phyloP scores from a whole-genome alignment of 2,797 vertebrate species.

The Lagorchestes hirsutus region DNA sequence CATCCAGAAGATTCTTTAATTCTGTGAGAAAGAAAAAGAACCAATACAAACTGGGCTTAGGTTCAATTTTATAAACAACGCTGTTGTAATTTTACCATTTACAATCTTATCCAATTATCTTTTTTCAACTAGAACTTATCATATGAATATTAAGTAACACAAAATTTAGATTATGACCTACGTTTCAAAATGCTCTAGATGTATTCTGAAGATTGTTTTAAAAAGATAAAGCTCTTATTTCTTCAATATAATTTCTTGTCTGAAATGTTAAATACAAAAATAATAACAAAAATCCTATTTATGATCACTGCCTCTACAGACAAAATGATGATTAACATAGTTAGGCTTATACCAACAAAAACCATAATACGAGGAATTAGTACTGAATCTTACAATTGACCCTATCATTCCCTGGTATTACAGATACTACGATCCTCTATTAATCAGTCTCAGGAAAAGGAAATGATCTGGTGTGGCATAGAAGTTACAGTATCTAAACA shows the following conservation, averaged over 20 bases:
- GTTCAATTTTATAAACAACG: not conserved
- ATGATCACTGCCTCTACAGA: not conserved
- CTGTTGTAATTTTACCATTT: constrained; percentile 9
- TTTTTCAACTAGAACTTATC: not conserved
- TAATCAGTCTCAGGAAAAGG: not conserved
- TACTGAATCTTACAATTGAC: not conserved
- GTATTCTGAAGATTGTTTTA: not conserved
- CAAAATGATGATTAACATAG: not conserved
- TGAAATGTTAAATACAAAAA: constrained; percentile 15
- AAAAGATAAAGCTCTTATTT: constrained; percentile 9
- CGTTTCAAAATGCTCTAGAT: not conserved
- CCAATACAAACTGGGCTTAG: not conserved
- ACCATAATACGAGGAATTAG: not conserved
- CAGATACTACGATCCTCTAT: not conserved
- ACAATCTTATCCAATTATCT: not conserved
- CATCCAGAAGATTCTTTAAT: constrained; percentile 99
- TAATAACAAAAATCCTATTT: not conserved
- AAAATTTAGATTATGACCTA: not conserved
- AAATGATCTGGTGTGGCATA: not conserved
- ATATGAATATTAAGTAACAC: not conserved
- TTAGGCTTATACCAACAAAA: not conserved
- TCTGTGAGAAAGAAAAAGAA: constrained; percentile 81
- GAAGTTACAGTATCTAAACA: not conserved
- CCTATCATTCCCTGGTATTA: not conserved
- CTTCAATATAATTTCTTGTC: constrained; percentile 3